These are phyloP conservation scores for Sorex araneus DNA, from an alignment of 2,113 vertebrate genomes.

Conservation along the genomic window DNA sequence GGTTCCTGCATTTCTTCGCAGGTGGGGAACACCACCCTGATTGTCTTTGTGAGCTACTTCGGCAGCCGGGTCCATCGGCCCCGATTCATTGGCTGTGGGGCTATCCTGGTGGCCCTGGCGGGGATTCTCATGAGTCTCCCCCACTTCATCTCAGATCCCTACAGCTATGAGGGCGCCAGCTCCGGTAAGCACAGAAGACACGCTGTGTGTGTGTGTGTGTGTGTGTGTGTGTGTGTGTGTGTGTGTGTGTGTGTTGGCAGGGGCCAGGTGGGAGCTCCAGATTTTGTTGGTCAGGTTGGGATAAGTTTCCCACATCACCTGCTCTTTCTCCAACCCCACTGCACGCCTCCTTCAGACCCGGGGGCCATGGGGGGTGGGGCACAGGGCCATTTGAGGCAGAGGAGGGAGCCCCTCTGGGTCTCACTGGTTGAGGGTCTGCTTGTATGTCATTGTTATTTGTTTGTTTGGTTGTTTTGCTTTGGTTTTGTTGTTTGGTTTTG, in stretches of 20 bases:
- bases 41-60: constrained; percentile 96
- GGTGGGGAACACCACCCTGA: constrained; percentile 96
- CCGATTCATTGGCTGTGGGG: constrained; percentile 93
- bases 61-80: constrained; percentile 96
- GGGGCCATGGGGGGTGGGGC: background rate
- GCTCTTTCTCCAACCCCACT: no score
- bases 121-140: constrained; percentile 93
- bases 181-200: constrained; percentile 88
- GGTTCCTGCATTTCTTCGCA: constrained; percentile 78
- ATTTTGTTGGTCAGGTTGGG: background rate
- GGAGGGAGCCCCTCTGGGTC: background rate
- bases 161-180: constrained; percentile 86
- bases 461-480: background rate
- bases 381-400: background rate
- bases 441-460: background rate
- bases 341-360: background rate
- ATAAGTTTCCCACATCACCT: background rate
- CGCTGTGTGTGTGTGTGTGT: no score
- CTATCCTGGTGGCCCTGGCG: constrained; percentile 92
- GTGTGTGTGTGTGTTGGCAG: background rate
- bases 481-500: no score
- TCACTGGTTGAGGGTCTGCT: background rate
- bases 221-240: no score
- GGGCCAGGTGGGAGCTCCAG: no score
- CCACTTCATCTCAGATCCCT: constrained; percentile 92